Percentiles rank a stretch among this genome's conserved stretches.
Evolutionary conservation across 2,113 vertebrate genomes (phyloP).

Genomic region (Panthera leo): DNA sequence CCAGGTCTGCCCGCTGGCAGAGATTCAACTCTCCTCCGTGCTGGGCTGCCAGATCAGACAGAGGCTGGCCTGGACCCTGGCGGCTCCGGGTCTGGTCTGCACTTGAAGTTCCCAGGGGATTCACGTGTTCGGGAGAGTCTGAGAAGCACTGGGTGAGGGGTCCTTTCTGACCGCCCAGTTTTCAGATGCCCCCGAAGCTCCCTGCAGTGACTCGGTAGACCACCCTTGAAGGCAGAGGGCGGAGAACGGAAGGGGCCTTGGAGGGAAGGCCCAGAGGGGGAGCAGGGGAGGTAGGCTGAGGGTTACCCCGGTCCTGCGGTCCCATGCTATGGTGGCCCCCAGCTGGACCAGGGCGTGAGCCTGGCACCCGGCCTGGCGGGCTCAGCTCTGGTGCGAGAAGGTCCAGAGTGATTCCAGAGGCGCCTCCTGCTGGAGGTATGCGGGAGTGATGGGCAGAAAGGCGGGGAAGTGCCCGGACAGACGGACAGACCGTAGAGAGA

Average conservation of each 20-base stretch:
- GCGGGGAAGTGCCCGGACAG: neutral
- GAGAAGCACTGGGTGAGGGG: neutral
- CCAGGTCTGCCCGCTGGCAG: neutral
- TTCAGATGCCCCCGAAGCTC: neutral
- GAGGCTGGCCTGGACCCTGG: neutral
- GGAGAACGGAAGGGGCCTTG: neutral
- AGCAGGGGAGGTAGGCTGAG: neutral
- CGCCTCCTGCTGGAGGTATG: conserved; percentile 53
- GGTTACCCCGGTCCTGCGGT: accelerated
- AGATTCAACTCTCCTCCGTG: too few species aligned
- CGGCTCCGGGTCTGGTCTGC: neutral
- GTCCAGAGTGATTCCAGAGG: conserved; percentile 66
- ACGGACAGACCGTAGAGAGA: neutral
- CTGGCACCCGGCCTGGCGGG: conserved; percentile 90
- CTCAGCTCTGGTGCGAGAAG: conserved; percentile 89
- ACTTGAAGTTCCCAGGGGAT: neutral
- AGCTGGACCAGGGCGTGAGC: conserved; percentile 89
- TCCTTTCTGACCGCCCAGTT: neutral
- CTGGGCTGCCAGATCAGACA: neutral
- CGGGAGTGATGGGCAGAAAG: neutral
- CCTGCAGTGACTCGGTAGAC: neutral
- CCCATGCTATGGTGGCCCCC: conserved; percentile 88
- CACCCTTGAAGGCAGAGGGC: neutral
- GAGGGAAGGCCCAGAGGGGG: neutral
- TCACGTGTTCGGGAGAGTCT: accelerated